A percentile compares a stretch with the other conserved stretches of the same genome.
These are phyloP conservation scores for Nyctereutes procyonoides DNA, from an alignment of 2,113 vertebrate genomes.

Conservation along the genomic window DNA sequence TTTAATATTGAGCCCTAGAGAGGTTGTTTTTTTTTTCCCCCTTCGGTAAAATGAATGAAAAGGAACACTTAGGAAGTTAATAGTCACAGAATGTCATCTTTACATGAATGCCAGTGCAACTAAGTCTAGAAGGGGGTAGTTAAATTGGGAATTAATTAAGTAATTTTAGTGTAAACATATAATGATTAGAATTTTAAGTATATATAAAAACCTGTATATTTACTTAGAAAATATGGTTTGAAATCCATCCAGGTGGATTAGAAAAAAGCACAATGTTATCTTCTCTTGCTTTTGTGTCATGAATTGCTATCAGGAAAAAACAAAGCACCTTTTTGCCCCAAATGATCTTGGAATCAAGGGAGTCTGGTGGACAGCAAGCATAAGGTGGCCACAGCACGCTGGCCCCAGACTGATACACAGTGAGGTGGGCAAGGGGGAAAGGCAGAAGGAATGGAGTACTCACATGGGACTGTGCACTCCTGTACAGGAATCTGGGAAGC, in stretches of 20 bases:
- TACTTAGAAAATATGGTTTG: neutral
- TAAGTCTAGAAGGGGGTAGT: neutral
- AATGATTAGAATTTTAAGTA: neutral
- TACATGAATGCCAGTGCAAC: neutral
- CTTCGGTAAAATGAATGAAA: neutral
- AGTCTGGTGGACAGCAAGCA: neutral
- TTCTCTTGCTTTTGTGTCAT: neutral
- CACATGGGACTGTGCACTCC: accelerated
- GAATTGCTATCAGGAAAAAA: neutral
- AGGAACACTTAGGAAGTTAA: neutral
- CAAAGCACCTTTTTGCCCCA: neutral
- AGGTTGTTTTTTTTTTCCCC: neutral
- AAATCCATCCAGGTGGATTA: neutral
- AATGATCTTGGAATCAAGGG: neutral
- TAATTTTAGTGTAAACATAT: neutral
- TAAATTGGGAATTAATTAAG: neutral
- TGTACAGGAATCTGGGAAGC: neutral
- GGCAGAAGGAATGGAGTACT: neutral
- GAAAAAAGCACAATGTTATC: neutral
- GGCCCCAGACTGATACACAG: neutral
- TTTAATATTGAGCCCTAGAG: neutral
- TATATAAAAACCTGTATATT: neutral
- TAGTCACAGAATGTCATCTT: neutral
- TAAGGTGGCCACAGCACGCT: neutral
- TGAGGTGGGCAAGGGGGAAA: neutral